Conservation (phyloP, 2,113 vertebrate genomes). For the Melanerpes aurifrons region DNA sequence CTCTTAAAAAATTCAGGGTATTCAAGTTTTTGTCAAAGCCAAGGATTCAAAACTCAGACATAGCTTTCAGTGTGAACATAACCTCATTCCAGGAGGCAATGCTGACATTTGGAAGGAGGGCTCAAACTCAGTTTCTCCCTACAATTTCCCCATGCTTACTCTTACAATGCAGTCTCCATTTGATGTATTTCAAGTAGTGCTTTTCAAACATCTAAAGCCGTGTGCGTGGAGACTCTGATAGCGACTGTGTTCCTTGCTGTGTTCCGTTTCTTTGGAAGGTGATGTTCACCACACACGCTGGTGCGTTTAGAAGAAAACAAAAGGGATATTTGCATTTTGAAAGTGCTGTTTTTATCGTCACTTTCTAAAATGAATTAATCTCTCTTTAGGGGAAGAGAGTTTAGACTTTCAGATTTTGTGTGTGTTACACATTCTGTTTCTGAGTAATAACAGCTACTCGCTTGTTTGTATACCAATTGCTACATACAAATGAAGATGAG, state of each 20-base stretch:
- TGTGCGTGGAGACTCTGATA: neutral
- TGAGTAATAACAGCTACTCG: neutral
- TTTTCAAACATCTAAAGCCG: neutral
- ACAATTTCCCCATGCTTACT: neutral
- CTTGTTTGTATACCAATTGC: neutral
- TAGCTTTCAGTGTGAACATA: accelerated
- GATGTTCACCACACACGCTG: neutral
- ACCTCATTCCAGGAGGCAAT: neutral
- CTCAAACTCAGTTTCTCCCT: neutral
- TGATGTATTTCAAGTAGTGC: neutral
- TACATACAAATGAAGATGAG: neutral
- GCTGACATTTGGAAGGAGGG: neutral
- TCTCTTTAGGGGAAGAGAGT: neutral
- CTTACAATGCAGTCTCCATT: neutral
- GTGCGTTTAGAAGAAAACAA: neutral
- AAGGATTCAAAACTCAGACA: neutral
- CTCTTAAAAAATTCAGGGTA: neutral
- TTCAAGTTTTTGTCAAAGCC: neutral
- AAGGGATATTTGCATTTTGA: neutral
- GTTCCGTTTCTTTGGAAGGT: neutral
- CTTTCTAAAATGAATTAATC: neutral
- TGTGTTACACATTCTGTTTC: neutral
- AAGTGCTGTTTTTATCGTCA: neutral
- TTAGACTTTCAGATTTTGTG: neutral
- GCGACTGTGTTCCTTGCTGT: neutral